Conservation (phyloP, 2,888 invertebrate genomes). For the Coenonympha arcania region DNA sequence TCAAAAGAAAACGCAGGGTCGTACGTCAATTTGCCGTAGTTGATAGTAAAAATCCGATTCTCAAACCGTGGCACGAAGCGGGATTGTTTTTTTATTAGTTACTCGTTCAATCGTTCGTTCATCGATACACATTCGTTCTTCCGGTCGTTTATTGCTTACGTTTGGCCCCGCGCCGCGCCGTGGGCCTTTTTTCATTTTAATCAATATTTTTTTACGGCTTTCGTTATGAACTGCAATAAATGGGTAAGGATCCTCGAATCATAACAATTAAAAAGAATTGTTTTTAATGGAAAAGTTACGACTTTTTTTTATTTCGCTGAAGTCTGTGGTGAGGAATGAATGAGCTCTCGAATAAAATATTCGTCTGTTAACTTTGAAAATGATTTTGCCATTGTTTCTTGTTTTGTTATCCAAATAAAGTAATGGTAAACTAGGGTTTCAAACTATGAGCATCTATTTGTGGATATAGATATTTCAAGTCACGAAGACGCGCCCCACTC, state of each 20-base stretch:
- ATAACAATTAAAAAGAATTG: not conserved
- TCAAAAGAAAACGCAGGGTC: not conserved
- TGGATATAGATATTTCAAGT: no score
- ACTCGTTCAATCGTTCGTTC: constrained; percentile 20
- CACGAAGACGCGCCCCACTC: no score
- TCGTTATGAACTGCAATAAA: not conserved
- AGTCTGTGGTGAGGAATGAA: no score
- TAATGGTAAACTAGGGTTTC: no score
- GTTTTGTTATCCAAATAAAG: no score
- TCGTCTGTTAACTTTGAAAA: no score
- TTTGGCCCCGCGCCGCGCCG: not conserved
- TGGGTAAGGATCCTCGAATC: not conserved
- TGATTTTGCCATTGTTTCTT: no score
- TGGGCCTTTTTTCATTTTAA: constrained; percentile 5
- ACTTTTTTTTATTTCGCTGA: no score
- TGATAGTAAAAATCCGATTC: constrained; percentile 6
- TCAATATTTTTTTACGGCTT: constrained; percentile 3
- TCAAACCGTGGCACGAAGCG: not conserved
- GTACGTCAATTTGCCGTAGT: constrained; percentile 4
- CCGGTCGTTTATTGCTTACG: constrained; percentile 20
- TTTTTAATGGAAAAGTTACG: not conserved
- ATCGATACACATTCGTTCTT: constrained; percentile 22
- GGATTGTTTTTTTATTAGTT: constrained; percentile 10
- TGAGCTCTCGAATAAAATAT: no score
- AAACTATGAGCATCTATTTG: no score